Evolutionary conservation across 2,113 vertebrate species (phyloP).

Genomic region (Probosciger aterrimus): DNA sequence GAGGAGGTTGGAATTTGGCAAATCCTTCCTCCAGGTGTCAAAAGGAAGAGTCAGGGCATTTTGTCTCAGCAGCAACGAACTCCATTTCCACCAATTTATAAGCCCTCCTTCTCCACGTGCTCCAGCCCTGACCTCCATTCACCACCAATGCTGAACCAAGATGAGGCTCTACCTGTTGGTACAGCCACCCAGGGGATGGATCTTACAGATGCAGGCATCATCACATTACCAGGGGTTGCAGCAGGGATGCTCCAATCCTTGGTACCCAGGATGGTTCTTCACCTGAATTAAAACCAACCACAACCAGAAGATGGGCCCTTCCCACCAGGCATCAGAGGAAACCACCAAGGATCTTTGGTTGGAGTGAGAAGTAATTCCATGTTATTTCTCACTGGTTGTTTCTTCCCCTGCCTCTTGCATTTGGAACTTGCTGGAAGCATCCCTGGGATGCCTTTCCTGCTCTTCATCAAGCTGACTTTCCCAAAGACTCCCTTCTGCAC

Average conservation of each 20-base stretch:
- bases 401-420: background rate
- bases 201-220: background rate
- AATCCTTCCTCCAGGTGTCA: background rate
- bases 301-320: background rate
- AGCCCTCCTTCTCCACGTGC: background rate
- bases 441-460: background rate
- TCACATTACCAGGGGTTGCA: background rate
- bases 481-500: background rate
- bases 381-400: background rate
- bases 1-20: background rate
- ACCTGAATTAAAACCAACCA: background rate
- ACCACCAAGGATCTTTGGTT: background rate
- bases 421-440: background rate
- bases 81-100: background rate
- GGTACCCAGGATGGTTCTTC: background rate
- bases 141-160: background rate
- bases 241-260: background rate
- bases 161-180: background rate
- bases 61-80: background rate
- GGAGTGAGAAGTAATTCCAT: background rate
- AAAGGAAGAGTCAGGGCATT: background rate
- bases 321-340: background rate
- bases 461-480: background rate
- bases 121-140: fast-evolving
- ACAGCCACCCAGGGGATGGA: fast-evolving